Conservation (phyloP, 2,888 invertebrate genomes). For the Microplitis manilae region DNA sequence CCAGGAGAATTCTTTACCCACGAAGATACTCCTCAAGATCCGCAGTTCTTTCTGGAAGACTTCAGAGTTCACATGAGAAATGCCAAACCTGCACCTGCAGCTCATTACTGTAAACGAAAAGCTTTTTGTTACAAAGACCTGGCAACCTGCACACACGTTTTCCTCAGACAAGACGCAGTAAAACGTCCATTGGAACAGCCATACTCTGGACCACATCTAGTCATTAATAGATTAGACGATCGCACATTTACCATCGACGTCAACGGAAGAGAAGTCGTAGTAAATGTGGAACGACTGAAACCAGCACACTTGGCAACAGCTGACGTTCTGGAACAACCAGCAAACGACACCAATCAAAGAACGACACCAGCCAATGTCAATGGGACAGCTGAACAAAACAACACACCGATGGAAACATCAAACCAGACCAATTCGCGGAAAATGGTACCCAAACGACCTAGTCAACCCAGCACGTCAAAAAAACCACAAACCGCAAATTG, state of each 20-base stretch:
- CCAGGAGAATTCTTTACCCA: conserved; percentile 35
- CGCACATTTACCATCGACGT: conserved; percentile 28
- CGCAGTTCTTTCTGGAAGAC: conserved; percentile 16
- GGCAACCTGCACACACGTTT: conserved; percentile 35
- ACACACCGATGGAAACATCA: too few relatives aligned
- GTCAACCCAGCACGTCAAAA: too few relatives aligned
- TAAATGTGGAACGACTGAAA: conserved; percentile 30
- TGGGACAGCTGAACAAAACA: too few relatives aligned
- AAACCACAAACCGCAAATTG: too few relatives aligned
- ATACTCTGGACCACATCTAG: conserved; percentile 40
- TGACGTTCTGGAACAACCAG: background rate
- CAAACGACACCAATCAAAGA: too few relatives aligned
- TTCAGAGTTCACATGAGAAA: conserved; percentile 29
- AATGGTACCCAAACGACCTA: too few relatives aligned
- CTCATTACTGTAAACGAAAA: conserved; percentile 31
- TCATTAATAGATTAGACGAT: conserved; percentile 34
- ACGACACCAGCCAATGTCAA: too few relatives aligned
- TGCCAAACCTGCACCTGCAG: conserved; percentile 23
- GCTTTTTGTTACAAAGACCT: conserved; percentile 33
- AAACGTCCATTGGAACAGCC: conserved; percentile 41
- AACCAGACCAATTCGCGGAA: too few relatives aligned
- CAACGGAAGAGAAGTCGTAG: conserved; percentile 23
- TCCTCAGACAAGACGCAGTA: conserved; percentile 39
- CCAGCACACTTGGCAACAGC: background rate
- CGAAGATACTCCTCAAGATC: background rate